A percentile compares a stretch with the other conserved stretches of the same genome.
Conservation (phyloP, 1,140 invertebrate species). For the Homalodisca vitripennis region DNA sequence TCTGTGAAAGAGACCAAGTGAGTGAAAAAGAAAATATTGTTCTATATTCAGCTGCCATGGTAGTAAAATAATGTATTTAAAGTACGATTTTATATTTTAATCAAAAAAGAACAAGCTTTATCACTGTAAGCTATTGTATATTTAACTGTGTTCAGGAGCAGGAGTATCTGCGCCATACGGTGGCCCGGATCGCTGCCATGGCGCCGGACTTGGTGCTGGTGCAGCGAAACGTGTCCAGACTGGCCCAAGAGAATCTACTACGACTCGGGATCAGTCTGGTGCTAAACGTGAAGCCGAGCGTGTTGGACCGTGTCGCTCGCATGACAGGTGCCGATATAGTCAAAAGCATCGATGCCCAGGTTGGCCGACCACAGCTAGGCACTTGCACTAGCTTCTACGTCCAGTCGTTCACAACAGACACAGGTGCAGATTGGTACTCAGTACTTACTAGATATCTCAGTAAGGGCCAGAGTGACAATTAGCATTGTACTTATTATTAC, state of each 20-base stretch:
- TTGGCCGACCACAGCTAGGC: slow-evolving; percentile 79
- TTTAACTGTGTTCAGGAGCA: slow-evolving; percentile 77
- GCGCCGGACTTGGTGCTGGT: slow-evolving; percentile 87
- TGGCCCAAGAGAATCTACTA: slow-evolving; percentile 85
- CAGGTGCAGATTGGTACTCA: no score
- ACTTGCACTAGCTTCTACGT: slow-evolving; percentile 86
- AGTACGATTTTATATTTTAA: not conserved
- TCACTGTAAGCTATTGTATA: no score
- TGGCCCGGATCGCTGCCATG: slow-evolving; percentile 82
- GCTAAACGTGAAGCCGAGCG: slow-evolving; percentile 81
- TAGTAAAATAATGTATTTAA: not conserved
- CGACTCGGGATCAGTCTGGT: slow-evolving; percentile 80
- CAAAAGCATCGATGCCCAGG: slow-evolving; percentile 85
- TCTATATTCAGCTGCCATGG: no score
- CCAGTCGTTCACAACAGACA: slow-evolving; percentile 61
- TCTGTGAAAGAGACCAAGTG: no score
- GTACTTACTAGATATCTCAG: no score
- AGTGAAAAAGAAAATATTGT: no score
- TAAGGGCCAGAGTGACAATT: no score
- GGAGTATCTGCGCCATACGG: slow-evolving; percentile 85
- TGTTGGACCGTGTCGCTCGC: slow-evolving; percentile 80
- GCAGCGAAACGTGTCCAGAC: slow-evolving; percentile 82
- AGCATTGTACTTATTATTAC: no score
- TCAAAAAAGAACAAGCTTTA: not conserved
- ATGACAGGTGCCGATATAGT: slow-evolving; percentile 85